phyloP scores from a whole-genome alignment of 2,888 invertebrate genomes.

The Drosophila melanosoma region DNA sequence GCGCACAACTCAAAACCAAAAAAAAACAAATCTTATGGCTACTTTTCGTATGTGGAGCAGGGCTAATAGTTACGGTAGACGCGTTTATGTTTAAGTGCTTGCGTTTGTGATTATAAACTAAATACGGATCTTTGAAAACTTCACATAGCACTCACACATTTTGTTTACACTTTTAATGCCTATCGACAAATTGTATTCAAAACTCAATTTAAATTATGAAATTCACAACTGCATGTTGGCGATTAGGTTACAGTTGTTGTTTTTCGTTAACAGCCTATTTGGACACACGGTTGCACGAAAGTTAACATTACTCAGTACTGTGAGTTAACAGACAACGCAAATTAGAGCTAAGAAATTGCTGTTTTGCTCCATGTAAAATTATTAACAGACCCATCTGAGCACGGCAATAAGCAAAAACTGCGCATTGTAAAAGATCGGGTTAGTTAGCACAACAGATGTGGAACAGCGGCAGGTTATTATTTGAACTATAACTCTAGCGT shows the following conservation, averaged over 20 bases:
- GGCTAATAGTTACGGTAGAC: constrained; percentile 40
- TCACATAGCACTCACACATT: constrained; percentile 6
- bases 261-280: constrained; percentile 29
- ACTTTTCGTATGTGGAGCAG: constrained; percentile 29
- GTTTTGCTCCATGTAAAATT: neutral
- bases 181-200: constrained; percentile 52
- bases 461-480: no score
- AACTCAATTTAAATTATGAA: constrained; percentile 71
- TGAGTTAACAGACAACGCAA: constrained; percentile 20
- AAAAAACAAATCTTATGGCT: constrained; percentile 45
- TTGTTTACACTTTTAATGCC: constrained; percentile 18
- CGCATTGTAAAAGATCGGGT: no score
- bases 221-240: constrained; percentile 65
- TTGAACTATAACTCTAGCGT: no score
- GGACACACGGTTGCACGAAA: constrained; percentile 48
- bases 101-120: constrained; percentile 6
- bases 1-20: constrained; percentile 59
- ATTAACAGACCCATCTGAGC: neutral
- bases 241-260: constrained; percentile 60
- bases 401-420: no score
- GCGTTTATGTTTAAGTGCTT: constrained; percentile 15
- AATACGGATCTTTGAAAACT: constrained; percentile 8
- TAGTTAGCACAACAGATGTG: no score
- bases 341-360: neutral
- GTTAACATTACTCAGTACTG: constrained; percentile 21